These are phyloP conservation scores for Bubo blakistoni DNA, from an alignment of 2,113 vertebrate genomes.

Conservation along the genomic window DNA sequence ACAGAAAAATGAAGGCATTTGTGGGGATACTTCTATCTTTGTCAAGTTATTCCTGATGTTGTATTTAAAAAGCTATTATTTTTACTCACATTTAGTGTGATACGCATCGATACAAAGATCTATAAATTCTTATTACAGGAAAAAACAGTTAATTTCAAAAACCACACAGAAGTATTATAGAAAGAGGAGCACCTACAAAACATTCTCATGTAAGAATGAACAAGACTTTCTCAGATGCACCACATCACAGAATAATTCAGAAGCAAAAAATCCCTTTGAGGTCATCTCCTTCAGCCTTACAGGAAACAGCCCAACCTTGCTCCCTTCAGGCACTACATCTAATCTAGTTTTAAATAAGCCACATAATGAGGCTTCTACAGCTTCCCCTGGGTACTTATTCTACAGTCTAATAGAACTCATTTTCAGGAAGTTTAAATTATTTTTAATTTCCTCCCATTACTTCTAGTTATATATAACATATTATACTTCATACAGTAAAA, in stretches of 20 bases:
- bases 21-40: background rate
- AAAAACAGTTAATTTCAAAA: background rate
- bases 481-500: slow-evolving; percentile 1
- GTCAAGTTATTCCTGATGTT: background rate
- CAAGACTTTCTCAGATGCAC: background rate
- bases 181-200: background rate
- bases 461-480: slow-evolving; percentile 8
- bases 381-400: slow-evolving; percentile 22
- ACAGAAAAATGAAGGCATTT: background rate
- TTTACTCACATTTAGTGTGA: background rate
- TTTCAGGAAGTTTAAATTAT: slow-evolving; percentile 52
- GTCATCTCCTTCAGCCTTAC: slow-evolving; percentile 11
- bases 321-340: slow-evolving; percentile 45
- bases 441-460: slow-evolving; percentile 57
- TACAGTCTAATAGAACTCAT: slow-evolving; percentile 18
- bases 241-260: background rate
- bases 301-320: slow-evolving; percentile 14
- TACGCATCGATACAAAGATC: background rate
- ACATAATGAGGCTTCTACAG: slow-evolving; percentile 51
- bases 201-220: background rate
- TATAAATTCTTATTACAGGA: background rate
- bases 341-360: slow-evolving; percentile 60
- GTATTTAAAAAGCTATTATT: background rate
- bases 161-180: background rate
- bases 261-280: background rate